phyloP scores from a whole-genome alignment of 2,888 invertebrate species.

The Acrobasis suavella region DNA sequence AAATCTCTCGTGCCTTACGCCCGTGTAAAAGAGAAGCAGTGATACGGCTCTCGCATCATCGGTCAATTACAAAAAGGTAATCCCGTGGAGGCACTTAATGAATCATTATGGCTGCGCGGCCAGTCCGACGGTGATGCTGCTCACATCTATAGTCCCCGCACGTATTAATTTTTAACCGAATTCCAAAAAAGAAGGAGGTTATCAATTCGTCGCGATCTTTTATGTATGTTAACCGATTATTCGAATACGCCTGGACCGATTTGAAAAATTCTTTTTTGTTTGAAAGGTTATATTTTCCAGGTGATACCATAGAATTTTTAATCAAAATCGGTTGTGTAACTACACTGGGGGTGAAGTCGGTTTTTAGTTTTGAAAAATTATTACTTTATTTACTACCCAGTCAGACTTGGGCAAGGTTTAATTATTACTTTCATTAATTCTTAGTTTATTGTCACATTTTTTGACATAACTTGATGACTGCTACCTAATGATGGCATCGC shows the following conservation, averaged over 20 bases:
- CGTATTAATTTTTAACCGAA: not conserved
- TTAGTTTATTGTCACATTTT: not conserved
- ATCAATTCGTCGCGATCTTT: too few relatives aligned
- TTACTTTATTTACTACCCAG: not conserved
- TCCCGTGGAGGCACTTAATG: constrained; percentile 81
- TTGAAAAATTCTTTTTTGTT: too few relatives aligned
- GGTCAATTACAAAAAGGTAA: constrained; percentile 82
- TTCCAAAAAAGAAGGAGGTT: too few relatives aligned
- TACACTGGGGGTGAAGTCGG: too few relatives aligned
- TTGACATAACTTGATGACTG: too few relatives aligned
- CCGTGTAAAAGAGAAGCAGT: constrained; percentile 68
- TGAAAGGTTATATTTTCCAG: too few relatives aligned
- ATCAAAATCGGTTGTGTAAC: too few relatives aligned
- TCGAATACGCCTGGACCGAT: too few relatives aligned
- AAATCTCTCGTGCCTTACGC: constrained; percentile 38
- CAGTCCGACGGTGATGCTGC: constrained; percentile 58
- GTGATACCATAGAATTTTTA: too few relatives aligned
- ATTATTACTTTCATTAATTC: not conserved
- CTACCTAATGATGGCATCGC: too few relatives aligned
- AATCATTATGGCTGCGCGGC: constrained; percentile 75
- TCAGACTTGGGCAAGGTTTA: not conserved
- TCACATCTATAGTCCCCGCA: constrained; percentile 63
- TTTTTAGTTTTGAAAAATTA: too few relatives aligned
- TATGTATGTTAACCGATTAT: too few relatives aligned
- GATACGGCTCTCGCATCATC: constrained; percentile 78